phyloP scores from a whole-genome alignment of 2,888 invertebrate genomes.

The Epinotia bilunana region DNA sequence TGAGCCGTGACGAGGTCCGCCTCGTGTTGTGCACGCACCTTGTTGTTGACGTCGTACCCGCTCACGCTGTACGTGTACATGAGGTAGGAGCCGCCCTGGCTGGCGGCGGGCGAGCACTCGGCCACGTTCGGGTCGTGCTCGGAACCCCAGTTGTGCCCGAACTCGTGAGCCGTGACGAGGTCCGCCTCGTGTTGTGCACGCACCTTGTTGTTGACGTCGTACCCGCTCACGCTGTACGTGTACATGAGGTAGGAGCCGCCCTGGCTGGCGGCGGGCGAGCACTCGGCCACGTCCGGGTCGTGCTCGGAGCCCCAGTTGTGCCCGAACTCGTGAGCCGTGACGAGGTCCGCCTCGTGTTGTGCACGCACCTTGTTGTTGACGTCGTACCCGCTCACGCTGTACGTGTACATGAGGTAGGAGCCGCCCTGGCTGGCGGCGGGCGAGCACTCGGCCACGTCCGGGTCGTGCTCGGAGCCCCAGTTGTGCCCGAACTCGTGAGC shows the following conservation, averaged over 20 bases:
- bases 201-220: conserved; percentile 98
- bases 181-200: conserved; percentile 94
- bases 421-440: conserved; percentile 97
- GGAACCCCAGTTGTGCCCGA: conserved; percentile 99
- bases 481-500: conserved; percentile 99
- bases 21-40: conserved; percentile 91
- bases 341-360: conserved; percentile 97
- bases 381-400: conserved; percentile 98
- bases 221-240: conserved; percentile 97
- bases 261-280: conserved; percentile 96
- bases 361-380: conserved; percentile 94
- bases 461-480: conserved; percentile 99
- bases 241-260: conserved; percentile 99
- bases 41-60: conserved; percentile 98
- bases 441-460: conserved; percentile 97
- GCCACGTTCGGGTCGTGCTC: conserved; percentile 98
- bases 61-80: conserved; percentile 99
- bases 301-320: conserved; percentile 99
- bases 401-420: conserved; percentile 98
- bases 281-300: conserved; percentile 97
- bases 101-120: conserved; percentile 97
- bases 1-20: conserved; percentile 98
- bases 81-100: conserved; percentile 96
- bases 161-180: conserved; percentile 97
- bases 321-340: conserved; percentile 98